phyloP scores from a whole-genome alignment of 2,888 invertebrate species.

The Synergus umbraculus region DNA sequence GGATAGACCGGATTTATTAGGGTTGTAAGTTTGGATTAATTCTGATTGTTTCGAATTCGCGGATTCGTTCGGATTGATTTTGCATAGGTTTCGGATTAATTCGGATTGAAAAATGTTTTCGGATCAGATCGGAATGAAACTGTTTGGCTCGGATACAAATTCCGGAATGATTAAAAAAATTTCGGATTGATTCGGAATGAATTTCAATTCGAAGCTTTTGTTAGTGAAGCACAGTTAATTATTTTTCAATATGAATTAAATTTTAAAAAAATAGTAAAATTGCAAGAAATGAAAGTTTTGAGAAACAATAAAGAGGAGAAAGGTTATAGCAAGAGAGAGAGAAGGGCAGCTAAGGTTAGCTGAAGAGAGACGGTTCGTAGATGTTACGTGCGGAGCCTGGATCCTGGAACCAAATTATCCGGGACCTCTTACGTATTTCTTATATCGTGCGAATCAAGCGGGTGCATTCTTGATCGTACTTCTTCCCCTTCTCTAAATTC shows the following conservation, averaged over 20 bases:
- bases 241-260: background rate
- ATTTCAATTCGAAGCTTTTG: too few relatives aligned
- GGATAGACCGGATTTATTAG: too few relatives aligned
- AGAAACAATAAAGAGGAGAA: background rate
- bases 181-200: too few relatives aligned
- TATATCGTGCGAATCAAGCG: conserved; percentile 7
- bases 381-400: conserved; percentile 1
- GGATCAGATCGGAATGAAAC: too few relatives aligned
- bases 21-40: too few relatives aligned
- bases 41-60: too few relatives aligned
- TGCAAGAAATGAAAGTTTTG: background rate
- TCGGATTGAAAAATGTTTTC: too few relatives aligned
- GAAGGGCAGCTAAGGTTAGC: background rate
- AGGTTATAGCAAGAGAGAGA: background rate
- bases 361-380: background rate
- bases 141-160: too few relatives aligned
- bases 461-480: conserved; percentile 24
- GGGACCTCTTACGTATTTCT: conserved; percentile 8
- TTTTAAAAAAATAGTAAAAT: background rate
- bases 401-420: conserved; percentile 33
- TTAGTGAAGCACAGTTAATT: background rate
- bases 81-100: too few relatives aligned
- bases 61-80: too few relatives aligned
- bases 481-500: background rate
- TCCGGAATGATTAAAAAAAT: too few relatives aligned